Evolutionary conservation across 2,113 vertebrate genomes (phyloP), one percentile per base, ranked within the genome.

Genomic region (Burhinus bistriatus): DNA sequence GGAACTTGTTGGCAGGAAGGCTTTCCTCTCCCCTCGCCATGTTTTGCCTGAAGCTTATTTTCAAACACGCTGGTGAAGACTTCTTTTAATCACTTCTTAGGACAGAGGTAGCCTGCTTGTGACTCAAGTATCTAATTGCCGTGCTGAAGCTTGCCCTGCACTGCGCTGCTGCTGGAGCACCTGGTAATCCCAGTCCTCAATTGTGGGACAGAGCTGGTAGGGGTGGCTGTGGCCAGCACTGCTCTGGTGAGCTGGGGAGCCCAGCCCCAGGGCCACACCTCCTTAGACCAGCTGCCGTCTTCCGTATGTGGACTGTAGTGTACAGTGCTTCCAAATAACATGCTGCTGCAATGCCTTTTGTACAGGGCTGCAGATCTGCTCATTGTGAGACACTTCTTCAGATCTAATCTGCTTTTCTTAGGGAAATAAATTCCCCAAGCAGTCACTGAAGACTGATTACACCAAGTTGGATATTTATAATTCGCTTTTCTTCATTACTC

Each of bases 231-330:
- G 54, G 21, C 76, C 55, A 61, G 54, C 26, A 11, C 47, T 20
- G 44, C 51, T 65, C 27, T 0, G 0, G 62, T 1, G 1, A 76
- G 64, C 27, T 15, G n/a, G n/a, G 15, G 32, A 52, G 36, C 38
- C 82, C 12, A 52, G 36, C 38, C 82, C 12, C 42, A 5, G 23
- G 44, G 12, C n/a, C 40, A 21, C 47, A 36, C 29, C 45, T 71
- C 49, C 49, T 51, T 51, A 51, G 49, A 15, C 9, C 26, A 3
- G 38, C 55, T 42, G 44, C 52, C 5, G 0, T 8, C 27, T 9
- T n/a, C 73, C 20, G 66, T 11, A 5, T 1, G 0, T 8, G 0
- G 64, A 3, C 58, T 21, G 61, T 10, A 17, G 64, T 19, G 1
- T 19, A 2, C 17, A 2, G n/a, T 5, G 13, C 79, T 84, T 52